phyloP scores from a whole-genome alignment of 1,140 invertebrate species.

The Philaenus spumarius region DNA sequence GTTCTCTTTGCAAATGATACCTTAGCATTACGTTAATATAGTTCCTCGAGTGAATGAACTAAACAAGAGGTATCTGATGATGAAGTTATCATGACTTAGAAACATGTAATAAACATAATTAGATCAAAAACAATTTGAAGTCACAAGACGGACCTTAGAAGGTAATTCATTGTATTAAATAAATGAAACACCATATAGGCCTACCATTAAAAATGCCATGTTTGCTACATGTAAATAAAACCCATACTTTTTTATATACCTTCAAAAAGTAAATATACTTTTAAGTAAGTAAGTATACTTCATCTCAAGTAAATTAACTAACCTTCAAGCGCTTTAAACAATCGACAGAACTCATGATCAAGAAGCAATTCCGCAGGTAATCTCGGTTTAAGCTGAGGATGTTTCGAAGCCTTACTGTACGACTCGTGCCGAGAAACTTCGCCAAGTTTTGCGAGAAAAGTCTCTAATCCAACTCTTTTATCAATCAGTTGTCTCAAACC shows the following conservation, averaged over 20 bases:
- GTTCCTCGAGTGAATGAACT: too few species aligned
- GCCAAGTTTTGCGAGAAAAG: constrained; percentile 77
- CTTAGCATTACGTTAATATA: too few species aligned
- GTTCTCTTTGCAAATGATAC: too few species aligned
- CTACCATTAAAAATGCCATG: too few species aligned
- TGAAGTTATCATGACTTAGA: too few species aligned
- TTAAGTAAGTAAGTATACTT: not conserved
- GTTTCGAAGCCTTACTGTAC: constrained; percentile 87
- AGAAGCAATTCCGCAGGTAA: constrained; percentile 73
- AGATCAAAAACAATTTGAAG: too few species aligned
- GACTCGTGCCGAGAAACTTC: constrained; percentile 83
- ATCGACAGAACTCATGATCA: constrained; percentile 92
- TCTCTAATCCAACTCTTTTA: constrained; percentile 87
- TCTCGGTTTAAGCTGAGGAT: constrained; percentile 78
- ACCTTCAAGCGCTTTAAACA: constrained; percentile 76
- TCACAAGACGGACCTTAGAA: constrained; percentile 13
- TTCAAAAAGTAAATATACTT: not conserved
- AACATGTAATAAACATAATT: too few species aligned
- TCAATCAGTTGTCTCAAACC: constrained; percentile 78
- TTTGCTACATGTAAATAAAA: not conserved
- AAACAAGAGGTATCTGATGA: too few species aligned
- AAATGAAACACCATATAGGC: too few species aligned
- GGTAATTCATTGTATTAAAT: not conserved
- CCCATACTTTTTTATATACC: not conserved
- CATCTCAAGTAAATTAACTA: constrained; percentile 30